These are phyloP conservation scores for Philypnodon macrostomus DNA, from an alignment of 2,797 vertebrate species.

Conservation along the genomic window DNA sequence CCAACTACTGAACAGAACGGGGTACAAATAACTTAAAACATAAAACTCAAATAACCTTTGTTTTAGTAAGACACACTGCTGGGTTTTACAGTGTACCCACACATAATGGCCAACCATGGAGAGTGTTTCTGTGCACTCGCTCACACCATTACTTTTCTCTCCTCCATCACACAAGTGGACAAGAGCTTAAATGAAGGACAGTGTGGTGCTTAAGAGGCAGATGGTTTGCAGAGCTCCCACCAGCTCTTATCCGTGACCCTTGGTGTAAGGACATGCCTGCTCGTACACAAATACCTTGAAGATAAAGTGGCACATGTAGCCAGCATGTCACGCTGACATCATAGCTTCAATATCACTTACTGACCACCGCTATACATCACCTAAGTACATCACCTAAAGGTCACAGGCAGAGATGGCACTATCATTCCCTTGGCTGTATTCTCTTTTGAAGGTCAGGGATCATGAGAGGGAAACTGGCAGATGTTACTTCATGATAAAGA, in stretches of 20 bases:
- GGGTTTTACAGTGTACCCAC: slow-evolving; percentile 1
- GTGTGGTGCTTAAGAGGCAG: slow-evolving; percentile 38
- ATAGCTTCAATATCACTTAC: slow-evolving; percentile 60
- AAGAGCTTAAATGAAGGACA: slow-evolving; percentile 50
- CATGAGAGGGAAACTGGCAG: slow-evolving; percentile 20
- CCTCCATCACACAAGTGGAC: slow-evolving; percentile 41
- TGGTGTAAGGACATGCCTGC: slow-evolving; percentile 20
- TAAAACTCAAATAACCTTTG: too few species aligned
- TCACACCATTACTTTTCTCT: slow-evolving; percentile 19
- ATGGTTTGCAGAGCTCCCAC: slow-evolving; percentile 10
- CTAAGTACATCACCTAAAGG: slow-evolving; percentile 60
- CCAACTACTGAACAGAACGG: too few species aligned
- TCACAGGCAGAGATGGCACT: slow-evolving; percentile 36
- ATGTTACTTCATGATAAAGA: neutral
- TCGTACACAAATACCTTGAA: slow-evolving; percentile 22
- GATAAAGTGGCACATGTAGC: slow-evolving; percentile 35
- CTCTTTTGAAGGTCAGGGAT: slow-evolving; percentile 55
- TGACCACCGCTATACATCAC: slow-evolving; percentile 42
- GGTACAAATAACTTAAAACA: too few species aligned
- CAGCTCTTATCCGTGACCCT: slow-evolving; percentile 27
- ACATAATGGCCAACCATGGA: slow-evolving; percentile 21
- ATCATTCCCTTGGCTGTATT: slow-evolving; percentile 39
- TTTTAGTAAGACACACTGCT: too few species aligned
- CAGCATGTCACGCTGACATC: slow-evolving; percentile 27
- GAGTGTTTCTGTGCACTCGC: slow-evolving; percentile 22